A percentile compares a stretch with the other conserved stretches of the same genome.
phyloP scores from a whole-genome alignment of 2,113 vertebrate species.

The Bubo blakistoni region DNA sequence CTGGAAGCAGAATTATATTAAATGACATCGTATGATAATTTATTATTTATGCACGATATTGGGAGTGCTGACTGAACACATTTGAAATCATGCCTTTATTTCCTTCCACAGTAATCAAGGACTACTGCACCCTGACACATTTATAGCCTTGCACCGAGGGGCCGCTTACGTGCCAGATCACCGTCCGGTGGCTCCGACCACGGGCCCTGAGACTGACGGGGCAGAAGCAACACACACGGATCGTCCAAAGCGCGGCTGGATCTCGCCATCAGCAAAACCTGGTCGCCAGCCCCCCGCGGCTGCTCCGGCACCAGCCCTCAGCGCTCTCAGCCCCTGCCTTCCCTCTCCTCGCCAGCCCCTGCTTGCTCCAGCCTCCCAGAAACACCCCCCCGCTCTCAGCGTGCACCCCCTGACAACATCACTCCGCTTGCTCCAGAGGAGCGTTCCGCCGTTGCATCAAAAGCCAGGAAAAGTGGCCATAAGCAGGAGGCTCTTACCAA shows the following conservation, averaged over 20 bases:
- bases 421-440: not conserved
- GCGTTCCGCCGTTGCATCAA: not conserved
- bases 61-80: not conserved
- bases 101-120: not conserved
- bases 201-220: not conserved
- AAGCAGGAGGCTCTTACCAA: no score
- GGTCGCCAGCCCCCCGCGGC: not conserved
- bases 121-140: not conserved
- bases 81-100: not conserved
- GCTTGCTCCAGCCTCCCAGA: not conserved
- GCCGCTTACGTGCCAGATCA: not conserved
- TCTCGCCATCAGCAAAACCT: not conserved
- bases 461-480: not conserved
- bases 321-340: not conserved
- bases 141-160: not conserved
- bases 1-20: not conserved
- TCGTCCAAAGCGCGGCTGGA: no score
- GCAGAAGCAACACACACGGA: no score
- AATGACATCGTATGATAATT: not conserved
- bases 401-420: not conserved
- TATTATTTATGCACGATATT: not conserved
- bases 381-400: not conserved
- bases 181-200: not conserved
- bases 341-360: not conserved
- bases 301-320: not conserved